Percentiles rank a stretch among this genome's conserved stretches.
These are phyloP conservation scores for Hippocampus zosterae DNA, from an alignment of 2,113 vertebrate genomes.

Conservation along the genomic window DNA sequence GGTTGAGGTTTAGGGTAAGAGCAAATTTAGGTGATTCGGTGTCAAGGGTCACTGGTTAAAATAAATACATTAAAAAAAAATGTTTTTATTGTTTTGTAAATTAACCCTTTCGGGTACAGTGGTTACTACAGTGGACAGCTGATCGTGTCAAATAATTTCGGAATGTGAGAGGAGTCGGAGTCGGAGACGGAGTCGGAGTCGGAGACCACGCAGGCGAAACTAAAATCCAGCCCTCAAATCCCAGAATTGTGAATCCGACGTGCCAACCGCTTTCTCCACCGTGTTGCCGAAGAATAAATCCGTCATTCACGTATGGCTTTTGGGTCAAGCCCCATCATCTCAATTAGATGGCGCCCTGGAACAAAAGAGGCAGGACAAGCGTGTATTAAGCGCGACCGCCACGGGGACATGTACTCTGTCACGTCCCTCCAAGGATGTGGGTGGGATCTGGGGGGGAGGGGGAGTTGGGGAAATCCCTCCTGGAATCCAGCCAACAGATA, in stretches of 20 bases:
- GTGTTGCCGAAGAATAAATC: neutral
- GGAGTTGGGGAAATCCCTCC: slow-evolving; percentile 30
- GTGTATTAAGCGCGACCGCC: slow-evolving; percentile 23
- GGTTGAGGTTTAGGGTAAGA: too few species aligned
- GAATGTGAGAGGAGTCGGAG: too few species aligned
- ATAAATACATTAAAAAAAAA: too few species aligned
- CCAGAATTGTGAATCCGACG: neutral
- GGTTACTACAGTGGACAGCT: too few species aligned
- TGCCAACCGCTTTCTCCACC: neutral
- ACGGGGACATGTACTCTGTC: slow-evolving; percentile 43
- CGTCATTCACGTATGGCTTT: neutral
- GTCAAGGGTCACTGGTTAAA: too few species aligned
- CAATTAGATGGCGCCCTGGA: slow-evolving; percentile 12
- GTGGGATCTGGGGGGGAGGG: slow-evolving; percentile 6
- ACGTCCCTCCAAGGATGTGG: slow-evolving; percentile 24
- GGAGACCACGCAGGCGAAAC: neutral
- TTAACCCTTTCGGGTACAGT: too few species aligned
- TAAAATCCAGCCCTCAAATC: neutral
- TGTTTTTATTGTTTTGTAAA: too few species aligned
- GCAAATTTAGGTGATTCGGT: too few species aligned
- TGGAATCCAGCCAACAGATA: slow-evolving; percentile 29
- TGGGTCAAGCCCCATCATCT: slow-evolving; percentile 20
- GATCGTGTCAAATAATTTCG: too few species aligned
- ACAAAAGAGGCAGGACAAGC: slow-evolving; percentile 1
- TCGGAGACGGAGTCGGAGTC: too few species aligned